Percentiles rank a stretch among this genome's conserved stretches.
Evolutionary conservation across 2,888 invertebrate genomes (phyloP).

Genomic region (Subacronicta megacephala): DNA sequence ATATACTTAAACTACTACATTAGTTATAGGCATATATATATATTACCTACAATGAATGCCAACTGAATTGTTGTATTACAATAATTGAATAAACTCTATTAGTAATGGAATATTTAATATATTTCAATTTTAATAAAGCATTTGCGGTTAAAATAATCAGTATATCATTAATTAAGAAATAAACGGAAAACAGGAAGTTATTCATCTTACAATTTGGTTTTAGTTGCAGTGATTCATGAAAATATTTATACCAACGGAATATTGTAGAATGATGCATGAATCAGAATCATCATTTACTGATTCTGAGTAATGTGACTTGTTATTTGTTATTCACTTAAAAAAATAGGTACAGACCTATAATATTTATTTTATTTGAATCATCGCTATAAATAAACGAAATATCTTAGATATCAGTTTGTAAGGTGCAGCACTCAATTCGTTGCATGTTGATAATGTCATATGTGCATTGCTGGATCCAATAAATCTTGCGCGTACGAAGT

Average conservation of each 20-base stretch:
- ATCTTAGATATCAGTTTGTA: not conserved
- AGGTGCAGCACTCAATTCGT: conserved; percentile 10
- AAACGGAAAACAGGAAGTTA: not conserved
- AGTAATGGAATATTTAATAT: too few relatives aligned
- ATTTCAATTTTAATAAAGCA: too few relatives aligned
- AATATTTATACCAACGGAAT: conserved; percentile 2
- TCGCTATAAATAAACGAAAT: conserved; percentile 11
- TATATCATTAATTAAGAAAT: not conserved
- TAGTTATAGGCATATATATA: too few relatives aligned
- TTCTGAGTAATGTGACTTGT: conserved; percentile 6
- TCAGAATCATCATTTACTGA: conserved; percentile 4
- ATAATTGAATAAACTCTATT: too few relatives aligned
- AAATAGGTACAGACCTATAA: conserved; percentile 5
- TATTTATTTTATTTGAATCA: not conserved
- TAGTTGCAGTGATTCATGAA: conserved; percentile 8
- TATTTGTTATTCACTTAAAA: conserved; percentile 8
- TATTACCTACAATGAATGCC: too few relatives aligned
- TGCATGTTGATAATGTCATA: conserved; percentile 28
- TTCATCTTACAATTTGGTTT: not conserved
- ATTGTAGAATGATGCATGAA: conserved; percentile 8
- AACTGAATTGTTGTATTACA: not conserved
- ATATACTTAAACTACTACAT: too few relatives aligned
- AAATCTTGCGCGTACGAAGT: conserved; percentile 22
- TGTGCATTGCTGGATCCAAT: conserved; percentile 15
- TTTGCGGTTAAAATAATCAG: not conserved